phyloP scores from a whole-genome alignment of 2,797 vertebrate genomes.

The Falco concolor region DNA sequence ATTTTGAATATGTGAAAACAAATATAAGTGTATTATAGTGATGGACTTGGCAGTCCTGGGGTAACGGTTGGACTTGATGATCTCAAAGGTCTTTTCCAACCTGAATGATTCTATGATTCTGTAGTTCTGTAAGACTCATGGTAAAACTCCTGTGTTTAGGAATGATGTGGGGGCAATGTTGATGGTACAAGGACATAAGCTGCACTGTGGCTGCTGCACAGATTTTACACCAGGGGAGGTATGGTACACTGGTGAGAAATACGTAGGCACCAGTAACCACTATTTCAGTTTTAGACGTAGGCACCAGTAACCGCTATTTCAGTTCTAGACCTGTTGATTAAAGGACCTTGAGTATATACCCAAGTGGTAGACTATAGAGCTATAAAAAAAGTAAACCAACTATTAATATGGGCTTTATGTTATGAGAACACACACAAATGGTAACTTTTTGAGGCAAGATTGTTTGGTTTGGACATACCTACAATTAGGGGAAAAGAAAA shows the following conservation, averaged over 20 bases:
- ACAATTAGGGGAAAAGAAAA: background rate
- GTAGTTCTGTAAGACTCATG: background rate
- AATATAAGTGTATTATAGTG: background rate
- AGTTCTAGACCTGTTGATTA: background rate
- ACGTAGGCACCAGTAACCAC: rapidly evolving
- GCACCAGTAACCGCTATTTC: background rate
- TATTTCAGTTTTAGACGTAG: background rate
- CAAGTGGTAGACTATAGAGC: background rate
- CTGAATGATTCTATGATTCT: no score
- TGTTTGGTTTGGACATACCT: conserved; percentile 37
- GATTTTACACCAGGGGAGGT: background rate
- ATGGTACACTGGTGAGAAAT: background rate
- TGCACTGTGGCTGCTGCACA: background rate
- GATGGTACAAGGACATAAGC: background rate
- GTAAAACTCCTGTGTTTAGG: background rate
- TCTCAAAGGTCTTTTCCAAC: no score
- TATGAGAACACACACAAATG: background rate
- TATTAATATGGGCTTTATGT: background rate
- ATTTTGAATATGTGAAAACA: background rate
- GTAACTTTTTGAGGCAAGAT: background rate
- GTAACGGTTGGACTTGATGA: no score
- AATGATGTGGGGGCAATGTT: background rate
- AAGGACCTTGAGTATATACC: background rate
- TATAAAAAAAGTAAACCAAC: background rate
- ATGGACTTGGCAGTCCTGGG: no score